Evolutionary conservation across 2,113 vertebrate species (phyloP).

Genomic region (Hoplias malabaricus): DNA sequence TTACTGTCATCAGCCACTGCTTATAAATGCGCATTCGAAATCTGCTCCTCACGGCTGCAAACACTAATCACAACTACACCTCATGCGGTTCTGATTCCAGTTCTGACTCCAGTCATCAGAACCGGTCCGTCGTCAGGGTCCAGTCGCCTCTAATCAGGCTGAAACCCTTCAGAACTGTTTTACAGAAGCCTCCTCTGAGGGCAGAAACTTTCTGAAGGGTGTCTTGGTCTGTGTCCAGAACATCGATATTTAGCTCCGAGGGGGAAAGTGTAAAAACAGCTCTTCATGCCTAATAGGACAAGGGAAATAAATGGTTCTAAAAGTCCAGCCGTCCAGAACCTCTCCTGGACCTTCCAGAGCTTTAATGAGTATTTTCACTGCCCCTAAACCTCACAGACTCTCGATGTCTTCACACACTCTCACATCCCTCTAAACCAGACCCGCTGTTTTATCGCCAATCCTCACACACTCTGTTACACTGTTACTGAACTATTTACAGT

Average conservation of each 20-base stretch:
- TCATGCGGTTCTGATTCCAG: no score
- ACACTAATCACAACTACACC: no score
- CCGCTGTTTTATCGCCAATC: no score
- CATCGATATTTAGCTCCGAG: background rate
- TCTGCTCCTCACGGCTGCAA: background rate
- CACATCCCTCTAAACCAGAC: no score
- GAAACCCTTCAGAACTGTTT: background rate
- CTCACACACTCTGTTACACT: no score
- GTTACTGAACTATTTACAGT: no score
- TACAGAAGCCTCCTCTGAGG: background rate
- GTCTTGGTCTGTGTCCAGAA: background rate
- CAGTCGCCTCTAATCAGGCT: background rate
- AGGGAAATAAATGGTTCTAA: background rate
- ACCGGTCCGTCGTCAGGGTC: background rate
- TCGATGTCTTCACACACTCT: background rate
- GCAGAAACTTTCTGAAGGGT: background rate
- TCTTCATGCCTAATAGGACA: background rate
- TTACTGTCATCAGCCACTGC: background rate
- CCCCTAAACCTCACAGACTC: background rate
- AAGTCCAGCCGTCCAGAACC: background rate
- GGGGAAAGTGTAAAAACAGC: background rate
- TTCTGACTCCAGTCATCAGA: background rate
- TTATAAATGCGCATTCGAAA: background rate
- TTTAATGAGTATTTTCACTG: background rate
- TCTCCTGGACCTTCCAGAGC: background rate